phyloP scores from a whole-genome alignment of 2,888 invertebrate species.

The Pollenia griseotomentosa region DNA sequence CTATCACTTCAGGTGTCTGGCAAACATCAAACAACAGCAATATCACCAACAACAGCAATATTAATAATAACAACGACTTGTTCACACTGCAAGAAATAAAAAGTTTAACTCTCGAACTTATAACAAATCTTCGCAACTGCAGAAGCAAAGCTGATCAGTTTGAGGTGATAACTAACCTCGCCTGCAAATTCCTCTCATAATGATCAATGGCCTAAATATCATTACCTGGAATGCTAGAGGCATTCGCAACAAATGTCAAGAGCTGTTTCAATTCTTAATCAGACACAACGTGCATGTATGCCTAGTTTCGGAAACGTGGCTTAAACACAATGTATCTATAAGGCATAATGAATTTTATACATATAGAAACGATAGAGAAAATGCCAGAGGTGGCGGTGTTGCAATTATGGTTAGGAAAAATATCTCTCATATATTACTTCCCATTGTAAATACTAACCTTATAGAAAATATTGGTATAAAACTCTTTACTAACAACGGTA shows the following conservation, averaged over 20 bases:
- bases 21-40: neutral
- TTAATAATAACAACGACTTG: neutral
- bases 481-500: conserved; percentile 6
- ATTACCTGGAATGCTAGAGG: conserved; percentile 41
- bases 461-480: conserved; percentile 27
- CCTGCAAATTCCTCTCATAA: conserved; percentile 15
- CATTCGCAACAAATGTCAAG: conserved; percentile 23
- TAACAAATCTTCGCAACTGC: conserved; percentile 23
- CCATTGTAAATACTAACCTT: conserved; percentile 6
- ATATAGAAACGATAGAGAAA: conserved; percentile 19
- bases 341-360: neutral
- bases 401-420: conserved; percentile 7
- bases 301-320: conserved; percentile 1
- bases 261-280: conserved; percentile 22
- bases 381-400: conserved; percentile 15
- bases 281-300: neutral
- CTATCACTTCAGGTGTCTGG: neutral
- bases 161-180: conserved; percentile 17
- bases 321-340: conserved; percentile 4
- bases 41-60: neutral
- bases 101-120: conserved; percentile 31
- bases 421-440: neutral
- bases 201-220: conserved; percentile 1
- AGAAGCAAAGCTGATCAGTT: neutral
- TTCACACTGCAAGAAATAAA: conserved; percentile 27